Evolutionary conservation across 2,113 vertebrate species (phyloP).

Genomic region (Hylia prasina): DNA sequence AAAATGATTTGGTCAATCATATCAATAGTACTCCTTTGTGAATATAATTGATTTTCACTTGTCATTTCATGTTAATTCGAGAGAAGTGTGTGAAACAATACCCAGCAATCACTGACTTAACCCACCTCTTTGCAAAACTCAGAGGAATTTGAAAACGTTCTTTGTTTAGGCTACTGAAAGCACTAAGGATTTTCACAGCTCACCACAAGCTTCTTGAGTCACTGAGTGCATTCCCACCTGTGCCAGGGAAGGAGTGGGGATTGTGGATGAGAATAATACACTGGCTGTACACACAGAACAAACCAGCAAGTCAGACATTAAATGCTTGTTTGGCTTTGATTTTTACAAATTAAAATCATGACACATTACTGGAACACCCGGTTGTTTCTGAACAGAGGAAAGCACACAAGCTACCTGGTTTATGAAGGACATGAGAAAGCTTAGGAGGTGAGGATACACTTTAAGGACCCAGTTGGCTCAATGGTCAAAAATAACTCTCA

Average conservation of each 20-base stretch:
- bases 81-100: background rate
- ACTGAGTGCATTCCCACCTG: background rate
- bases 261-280: background rate
- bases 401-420: background rate
- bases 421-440: background rate
- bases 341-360: background rate
- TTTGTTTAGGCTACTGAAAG: background rate
- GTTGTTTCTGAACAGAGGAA: background rate
- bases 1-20: background rate
- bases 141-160: background rate
- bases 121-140: background rate
- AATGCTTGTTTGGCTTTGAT: background rate
- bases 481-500: background rate
- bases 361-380: fast-evolving
- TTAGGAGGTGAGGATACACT: background rate
- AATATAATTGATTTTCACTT: background rate
- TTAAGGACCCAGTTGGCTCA: background rate
- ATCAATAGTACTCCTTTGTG: background rate
- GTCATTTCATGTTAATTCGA: background rate
- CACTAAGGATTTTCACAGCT: background rate
- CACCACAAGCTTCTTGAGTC: background rate
- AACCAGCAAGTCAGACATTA: background rate
- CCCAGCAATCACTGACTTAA: background rate
- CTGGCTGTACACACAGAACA: background rate
- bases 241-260: background rate